Conservation (phyloP, 2,888 invertebrate species). For the Enoplolaimus lenunculus region DNA sequence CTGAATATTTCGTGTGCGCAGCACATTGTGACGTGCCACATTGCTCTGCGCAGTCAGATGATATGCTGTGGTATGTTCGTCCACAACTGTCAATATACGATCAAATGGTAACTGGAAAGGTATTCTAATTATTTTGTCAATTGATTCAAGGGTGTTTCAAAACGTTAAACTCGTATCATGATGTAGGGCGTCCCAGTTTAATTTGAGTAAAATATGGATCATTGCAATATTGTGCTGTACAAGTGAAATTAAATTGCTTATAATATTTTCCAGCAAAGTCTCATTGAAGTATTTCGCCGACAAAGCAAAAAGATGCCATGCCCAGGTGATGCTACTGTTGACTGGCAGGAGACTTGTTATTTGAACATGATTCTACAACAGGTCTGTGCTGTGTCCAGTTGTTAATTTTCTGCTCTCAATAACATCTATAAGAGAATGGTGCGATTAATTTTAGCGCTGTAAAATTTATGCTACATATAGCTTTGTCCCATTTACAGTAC, state of each 20-base stretch:
- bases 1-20: conserved; percentile 23
- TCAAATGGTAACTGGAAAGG: conserved; percentile 16
- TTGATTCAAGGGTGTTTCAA: not conserved
- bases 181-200: too few species aligned
- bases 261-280: conserved; percentile 58
- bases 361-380: conserved; percentile 91
- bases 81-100: conserved; percentile 14
- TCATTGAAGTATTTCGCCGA: conserved; percentile 90
- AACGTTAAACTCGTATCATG: too few species aligned
- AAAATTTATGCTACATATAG: not conserved
- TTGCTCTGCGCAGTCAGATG: conserved; percentile 34
- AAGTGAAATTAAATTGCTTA: too few species aligned
- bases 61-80: conserved; percentile 41
- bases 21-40: conserved; percentile 28
- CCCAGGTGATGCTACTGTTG: conserved; percentile 82
- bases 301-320: conserved; percentile 81
- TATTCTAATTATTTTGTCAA: conserved; percentile 1
- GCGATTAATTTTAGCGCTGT: not conserved
- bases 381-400: conserved; percentile 40
- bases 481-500: too few species aligned
- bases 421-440: not conserved
- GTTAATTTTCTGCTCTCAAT: not conserved
- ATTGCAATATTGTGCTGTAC: too few species aligned
- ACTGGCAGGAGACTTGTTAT: conserved; percentile 99
- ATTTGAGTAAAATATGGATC: too few species aligned